Evolutionary conservation across 2,113 vertebrate genomes (phyloP).

Genomic region (Corapipo altera): DNA sequence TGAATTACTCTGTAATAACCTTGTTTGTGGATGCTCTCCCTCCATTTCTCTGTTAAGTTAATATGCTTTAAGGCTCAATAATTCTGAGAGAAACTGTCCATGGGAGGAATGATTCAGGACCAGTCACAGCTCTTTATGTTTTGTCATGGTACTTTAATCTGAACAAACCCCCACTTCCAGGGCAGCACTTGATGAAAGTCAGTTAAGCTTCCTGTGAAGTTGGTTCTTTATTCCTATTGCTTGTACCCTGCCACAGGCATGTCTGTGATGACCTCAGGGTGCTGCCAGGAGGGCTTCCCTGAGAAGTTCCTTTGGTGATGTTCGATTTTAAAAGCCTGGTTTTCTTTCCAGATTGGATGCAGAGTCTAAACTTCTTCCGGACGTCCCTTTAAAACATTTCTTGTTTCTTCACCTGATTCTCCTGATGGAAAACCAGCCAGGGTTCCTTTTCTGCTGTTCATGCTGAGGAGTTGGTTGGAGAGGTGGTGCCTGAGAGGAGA

Average conservation of each 20-base stretch:
- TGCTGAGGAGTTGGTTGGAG: not conserved
- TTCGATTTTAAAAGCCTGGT: not conserved
- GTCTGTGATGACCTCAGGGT: not conserved
- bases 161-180: not conserved
- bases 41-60: not conserved
- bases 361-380: not conserved
- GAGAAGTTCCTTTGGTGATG: not conserved
- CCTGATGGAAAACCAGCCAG: not conserved
- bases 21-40: not conserved
- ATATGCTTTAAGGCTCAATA: accelerated
- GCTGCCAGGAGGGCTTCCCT: not conserved
- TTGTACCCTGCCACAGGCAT: not conserved
- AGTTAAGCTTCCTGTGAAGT: not conserved
- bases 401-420: not conserved
- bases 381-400: not conserved
- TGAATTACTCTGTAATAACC: not conserved
- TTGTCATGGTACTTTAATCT: not conserved
- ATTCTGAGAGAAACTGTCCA: accelerated
- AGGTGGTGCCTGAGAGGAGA: not conserved
- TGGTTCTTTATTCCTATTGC: not conserved
- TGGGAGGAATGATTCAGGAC: not conserved
- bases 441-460: not conserved
- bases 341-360: not conserved
- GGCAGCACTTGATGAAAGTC: not conserved
- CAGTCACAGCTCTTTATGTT: not conserved